Percentiles rank a stretch among this genome's conserved stretches.
Conservation (phyloP, 2,113 vertebrate genomes). For the Australoheros scitulus region DNA sequence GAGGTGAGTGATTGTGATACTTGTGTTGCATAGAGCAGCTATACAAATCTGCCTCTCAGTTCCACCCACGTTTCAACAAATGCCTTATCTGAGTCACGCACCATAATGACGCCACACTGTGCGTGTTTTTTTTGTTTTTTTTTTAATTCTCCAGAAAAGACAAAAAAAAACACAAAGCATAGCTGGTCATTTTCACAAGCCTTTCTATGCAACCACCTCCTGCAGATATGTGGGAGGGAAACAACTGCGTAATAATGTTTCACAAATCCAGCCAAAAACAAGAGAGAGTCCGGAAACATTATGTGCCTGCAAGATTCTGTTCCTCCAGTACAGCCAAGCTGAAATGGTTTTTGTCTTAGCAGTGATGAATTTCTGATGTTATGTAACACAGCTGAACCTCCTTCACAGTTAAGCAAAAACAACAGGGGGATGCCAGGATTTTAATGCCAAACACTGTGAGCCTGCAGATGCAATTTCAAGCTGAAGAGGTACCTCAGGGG, state of each 20-base stretch:
- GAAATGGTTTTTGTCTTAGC: conserved; percentile 23
- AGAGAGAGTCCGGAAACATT: conserved; percentile 14
- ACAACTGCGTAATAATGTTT: conserved; percentile 14
- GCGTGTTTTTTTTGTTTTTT: conserved; percentile 28
- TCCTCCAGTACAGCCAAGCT: conserved; percentile 16
- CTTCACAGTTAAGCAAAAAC: conserved; percentile 55
- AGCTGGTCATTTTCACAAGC: conserved; percentile 42
- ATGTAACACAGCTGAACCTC: conserved; percentile 58
- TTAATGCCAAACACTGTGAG: conserved; percentile 59
- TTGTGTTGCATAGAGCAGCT: conserved; percentile 14
- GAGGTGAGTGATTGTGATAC: conserved; percentile 28
- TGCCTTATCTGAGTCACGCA: conserved; percentile 71
- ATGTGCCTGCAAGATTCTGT: neutral
- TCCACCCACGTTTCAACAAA: conserved; percentile 62
- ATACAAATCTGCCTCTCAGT: conserved; percentile 38
- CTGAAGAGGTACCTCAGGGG: conserved; percentile 63
- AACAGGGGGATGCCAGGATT: conserved; percentile 49
- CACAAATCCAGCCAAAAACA: conserved; percentile 23
- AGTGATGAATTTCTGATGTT: conserved; percentile 58
- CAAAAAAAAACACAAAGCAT: conserved; percentile 21
- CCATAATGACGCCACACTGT: conserved; percentile 50
- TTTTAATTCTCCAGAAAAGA: conserved; percentile 27
- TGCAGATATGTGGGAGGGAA: conserved; percentile 36
- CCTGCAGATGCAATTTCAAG: conserved; percentile 68
- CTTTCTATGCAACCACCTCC: conserved; percentile 6